These are phyloP conservation scores for Macrotrachela quadricornifera DNA, from an alignment of 1,140 invertebrate genomes.

Conservation along the genomic window DNA sequence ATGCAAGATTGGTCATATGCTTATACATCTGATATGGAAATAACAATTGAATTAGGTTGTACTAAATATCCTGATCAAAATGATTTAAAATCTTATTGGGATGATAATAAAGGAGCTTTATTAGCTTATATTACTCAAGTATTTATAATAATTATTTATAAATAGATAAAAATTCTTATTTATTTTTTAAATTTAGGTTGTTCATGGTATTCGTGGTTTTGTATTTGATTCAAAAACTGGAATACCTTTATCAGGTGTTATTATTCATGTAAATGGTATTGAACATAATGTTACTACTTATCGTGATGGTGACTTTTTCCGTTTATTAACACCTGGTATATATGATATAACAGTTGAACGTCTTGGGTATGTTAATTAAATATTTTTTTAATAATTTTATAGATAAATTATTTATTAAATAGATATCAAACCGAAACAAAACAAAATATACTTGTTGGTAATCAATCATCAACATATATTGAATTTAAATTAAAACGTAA, in stretches of 20 bases:
- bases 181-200: not conserved
- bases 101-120: constrained; percentile 68
- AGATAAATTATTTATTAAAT: too few species aligned
- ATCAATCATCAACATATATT: too few species aligned
- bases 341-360: not conserved
- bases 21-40: constrained; percentile 89
- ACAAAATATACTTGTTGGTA: too few species aligned
- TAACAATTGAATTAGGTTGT: constrained; percentile 90
- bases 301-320: constrained; percentile 2
- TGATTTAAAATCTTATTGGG: constrained; percentile 63
- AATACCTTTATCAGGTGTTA: not conserved
- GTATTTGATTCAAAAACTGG: not conserved
- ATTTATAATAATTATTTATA: constrained; percentile 41
- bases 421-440: too few species aligned
- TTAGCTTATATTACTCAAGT: constrained; percentile 44
- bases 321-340: constrained; percentile 2
- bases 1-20: constrained; percentile 99
- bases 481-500: too few species aligned
- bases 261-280: constrained; percentile 1
- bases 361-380: not conserved
- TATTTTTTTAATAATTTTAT: too few species aligned
- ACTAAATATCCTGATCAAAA: constrained; percentile 62
- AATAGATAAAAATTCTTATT: constrained; percentile 45
- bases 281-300: not conserved
- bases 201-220: constrained; percentile 1